Evolutionary conservation across 2,797 vertebrate species (phyloP).

Genomic region (Acipenser oxyrinchus): DNA sequence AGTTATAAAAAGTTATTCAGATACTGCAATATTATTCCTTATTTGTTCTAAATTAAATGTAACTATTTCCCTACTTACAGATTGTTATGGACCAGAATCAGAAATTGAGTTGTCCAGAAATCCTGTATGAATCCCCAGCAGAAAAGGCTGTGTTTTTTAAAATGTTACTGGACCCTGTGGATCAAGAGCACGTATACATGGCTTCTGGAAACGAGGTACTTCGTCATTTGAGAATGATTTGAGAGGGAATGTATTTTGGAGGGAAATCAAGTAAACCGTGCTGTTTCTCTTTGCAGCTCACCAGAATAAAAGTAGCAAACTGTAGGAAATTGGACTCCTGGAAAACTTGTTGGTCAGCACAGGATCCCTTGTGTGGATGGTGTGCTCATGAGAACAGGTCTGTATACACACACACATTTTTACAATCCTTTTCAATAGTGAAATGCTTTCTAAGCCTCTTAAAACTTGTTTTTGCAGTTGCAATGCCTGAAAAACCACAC

Average conservation of each 20-base stretch:
- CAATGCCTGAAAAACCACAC: too few relatives aligned
- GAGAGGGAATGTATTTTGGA: too few relatives aligned
- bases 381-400: conserved; percentile 37
- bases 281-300: conserved; percentile 33
- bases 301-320: conserved; percentile 31
- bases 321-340: conserved; percentile 33
- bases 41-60: not conserved
- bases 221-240: not conserved
- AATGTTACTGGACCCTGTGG: conserved; percentile 42
- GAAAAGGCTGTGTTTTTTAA: conserved; percentile 38
- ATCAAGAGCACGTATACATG: conserved; percentile 42
- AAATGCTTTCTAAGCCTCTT: too few relatives aligned
- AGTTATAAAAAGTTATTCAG: not conserved
- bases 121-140: conserved; percentile 41
- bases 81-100: conserved; percentile 42
- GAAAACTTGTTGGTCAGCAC: conserved; percentile 40
- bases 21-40: too few relatives aligned
- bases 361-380: conserved; percentile 57
- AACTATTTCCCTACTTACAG: conserved; percentile 28
- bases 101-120: conserved; percentile 33
- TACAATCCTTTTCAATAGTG: not conserved
- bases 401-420: conserved; percentile 2
- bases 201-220: conserved; percentile 43
- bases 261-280: too few relatives aligned
- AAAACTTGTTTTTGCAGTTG: too few relatives aligned